These are phyloP conservation scores for Xiphias gladius DNA, from an alignment of 2,113 vertebrate species.

Conservation along the genomic window DNA sequence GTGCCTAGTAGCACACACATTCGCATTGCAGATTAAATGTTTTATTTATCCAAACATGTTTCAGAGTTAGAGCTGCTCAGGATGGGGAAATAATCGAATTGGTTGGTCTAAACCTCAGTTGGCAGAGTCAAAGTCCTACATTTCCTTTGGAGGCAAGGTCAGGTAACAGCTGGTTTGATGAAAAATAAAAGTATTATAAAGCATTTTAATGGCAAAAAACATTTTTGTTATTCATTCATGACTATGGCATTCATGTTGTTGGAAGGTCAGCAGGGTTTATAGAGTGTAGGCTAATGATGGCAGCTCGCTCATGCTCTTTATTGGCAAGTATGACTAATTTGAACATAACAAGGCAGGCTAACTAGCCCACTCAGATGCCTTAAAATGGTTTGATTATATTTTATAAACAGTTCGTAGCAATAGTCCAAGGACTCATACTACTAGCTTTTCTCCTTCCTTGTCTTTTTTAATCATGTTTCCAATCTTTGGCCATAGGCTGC, in stretches of 20 bases:
- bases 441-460: not conserved
- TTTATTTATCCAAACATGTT: conserved; percentile 66
- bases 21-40: conserved; percentile 61
- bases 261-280: not conserved
- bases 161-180: not conserved
- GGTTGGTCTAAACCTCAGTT: conserved; percentile 32
- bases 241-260: not conserved
- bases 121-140: not conserved
- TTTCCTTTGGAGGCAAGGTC: conserved; percentile 9
- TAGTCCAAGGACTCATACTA: not conserved
- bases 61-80: conserved; percentile 48
- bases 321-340: not conserved
- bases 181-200: not conserved
- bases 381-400: not conserved
- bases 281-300: not conserved
- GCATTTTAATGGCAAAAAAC: not conserved
- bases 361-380: not conserved
- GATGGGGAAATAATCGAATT: conserved; percentile 50
- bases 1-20: conserved; percentile 44
- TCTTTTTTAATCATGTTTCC: not conserved
- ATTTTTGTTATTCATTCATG: not conserved
- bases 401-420: not conserved
- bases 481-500: not conserved
- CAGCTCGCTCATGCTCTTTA: not conserved
- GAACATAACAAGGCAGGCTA: not conserved